These are phyloP conservation scores for Trichonephila clavata DNA, from an alignment of 1,140 invertebrate genomes.

Conservation along the genomic window DNA sequence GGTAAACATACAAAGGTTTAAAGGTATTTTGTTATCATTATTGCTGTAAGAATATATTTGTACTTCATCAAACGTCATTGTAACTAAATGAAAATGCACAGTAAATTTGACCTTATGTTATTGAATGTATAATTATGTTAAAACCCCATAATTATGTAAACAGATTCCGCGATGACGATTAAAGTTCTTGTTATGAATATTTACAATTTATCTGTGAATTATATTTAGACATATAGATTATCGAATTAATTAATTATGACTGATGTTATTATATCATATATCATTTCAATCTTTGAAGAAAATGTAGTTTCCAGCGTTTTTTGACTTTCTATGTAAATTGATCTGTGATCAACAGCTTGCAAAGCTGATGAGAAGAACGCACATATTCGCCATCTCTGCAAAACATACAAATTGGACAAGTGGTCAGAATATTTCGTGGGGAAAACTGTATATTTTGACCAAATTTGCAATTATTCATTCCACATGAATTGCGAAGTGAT, in stretches of 20 bases:
- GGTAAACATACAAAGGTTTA: too few relatives aligned
- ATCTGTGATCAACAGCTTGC: constrained; percentile 43
- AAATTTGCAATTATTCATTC: constrained; percentile 45
- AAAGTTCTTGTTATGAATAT: too few relatives aligned
- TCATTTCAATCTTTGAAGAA: not conserved
- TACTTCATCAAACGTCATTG: too few relatives aligned
- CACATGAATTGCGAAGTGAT: constrained; percentile 1
- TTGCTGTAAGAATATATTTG: too few relatives aligned
- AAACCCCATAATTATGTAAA: too few relatives aligned
- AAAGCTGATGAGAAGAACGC: constrained; percentile 48
- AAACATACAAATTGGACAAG: not conserved
- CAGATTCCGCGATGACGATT: too few relatives aligned
- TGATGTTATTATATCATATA: not conserved
- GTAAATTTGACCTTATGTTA: too few relatives aligned
- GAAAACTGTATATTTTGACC: constrained; percentile 24
- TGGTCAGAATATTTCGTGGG: not conserved
- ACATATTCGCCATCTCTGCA: constrained; percentile 16
- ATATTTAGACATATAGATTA: not conserved
- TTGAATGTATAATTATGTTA: too few relatives aligned
- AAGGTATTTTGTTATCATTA: too few relatives aligned
- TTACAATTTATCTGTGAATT: too few relatives aligned
- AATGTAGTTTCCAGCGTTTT: not conserved
- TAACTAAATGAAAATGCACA: too few relatives aligned
- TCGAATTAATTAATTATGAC: not conserved
- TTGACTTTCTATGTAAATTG: not conserved